Conservation (phyloP, 2,888 invertebrate genomes). For the Nasonia oneida region DNA sequence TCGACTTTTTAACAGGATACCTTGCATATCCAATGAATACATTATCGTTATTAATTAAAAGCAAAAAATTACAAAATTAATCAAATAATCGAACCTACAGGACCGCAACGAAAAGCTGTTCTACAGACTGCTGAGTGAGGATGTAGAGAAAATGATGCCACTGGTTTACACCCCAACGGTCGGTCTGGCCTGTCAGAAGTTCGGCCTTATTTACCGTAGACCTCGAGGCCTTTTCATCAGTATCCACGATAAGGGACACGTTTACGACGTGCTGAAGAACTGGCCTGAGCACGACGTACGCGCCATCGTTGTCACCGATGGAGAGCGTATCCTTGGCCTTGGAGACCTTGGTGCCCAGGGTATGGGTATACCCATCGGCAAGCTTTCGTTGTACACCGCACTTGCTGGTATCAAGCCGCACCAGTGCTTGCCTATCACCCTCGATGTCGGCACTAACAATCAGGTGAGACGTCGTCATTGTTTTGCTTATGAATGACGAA, state of each 20-base stretch:
- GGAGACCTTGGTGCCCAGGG: conserved; percentile 98
- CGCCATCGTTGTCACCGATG: conserved; percentile 97
- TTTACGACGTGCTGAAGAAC: conserved; percentile 96
- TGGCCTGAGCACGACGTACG: conserved; percentile 95
- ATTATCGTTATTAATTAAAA: too few relatives aligned
- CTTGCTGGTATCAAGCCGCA: conserved; percentile 97
- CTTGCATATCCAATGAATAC: too few relatives aligned
- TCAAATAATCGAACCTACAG: conserved; percentile 77
- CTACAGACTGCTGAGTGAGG: conserved; percentile 92
- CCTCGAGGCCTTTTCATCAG: conserved; percentile 97
- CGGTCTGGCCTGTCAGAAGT: conserved; percentile 98
- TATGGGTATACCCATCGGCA: conserved; percentile 99
- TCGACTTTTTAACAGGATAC: too few relatives aligned
- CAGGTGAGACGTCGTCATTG: conserved; percentile 76
- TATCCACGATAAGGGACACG: conserved; percentile 96
- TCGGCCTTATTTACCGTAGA: conserved; percentile 93
- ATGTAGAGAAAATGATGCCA: conserved; percentile 96
- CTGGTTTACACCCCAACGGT: conserved; percentile 99
- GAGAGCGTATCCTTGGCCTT: conserved; percentile 97
- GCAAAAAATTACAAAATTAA: too few relatives aligned
- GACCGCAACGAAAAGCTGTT: conserved; percentile 98
- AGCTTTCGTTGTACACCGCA: conserved; percentile 97
- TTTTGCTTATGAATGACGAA: not conserved
- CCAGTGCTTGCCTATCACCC: conserved; percentile 95
- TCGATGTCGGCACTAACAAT: conserved; percentile 97